Evolutionary conservation across 2,888 invertebrate species (phyloP).

Genomic region (Amphimallon solstitiale): DNA sequence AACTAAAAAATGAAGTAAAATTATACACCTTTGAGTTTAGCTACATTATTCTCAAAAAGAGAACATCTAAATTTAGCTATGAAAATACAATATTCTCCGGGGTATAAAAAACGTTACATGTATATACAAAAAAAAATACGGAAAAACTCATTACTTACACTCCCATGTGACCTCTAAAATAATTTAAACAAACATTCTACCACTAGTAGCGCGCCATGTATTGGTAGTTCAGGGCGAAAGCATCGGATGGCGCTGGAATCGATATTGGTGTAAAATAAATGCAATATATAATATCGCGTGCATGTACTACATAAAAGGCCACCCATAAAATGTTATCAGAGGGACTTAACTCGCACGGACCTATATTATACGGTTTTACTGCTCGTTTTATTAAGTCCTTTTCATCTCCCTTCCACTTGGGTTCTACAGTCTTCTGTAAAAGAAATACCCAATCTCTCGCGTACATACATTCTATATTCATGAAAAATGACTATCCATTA

Average conservation of each 20-base stretch:
- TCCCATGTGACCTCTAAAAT: neutral
- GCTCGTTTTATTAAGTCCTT: conserved; percentile 20
- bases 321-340: conserved; percentile 27
- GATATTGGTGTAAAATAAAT: conserved; percentile 21
- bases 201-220: neutral
- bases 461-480: neutral
- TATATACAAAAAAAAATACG: no score
- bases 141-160: conserved; percentile 4
- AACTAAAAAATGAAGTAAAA: no score
- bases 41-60: conserved; percentile 1
- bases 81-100: neutral
- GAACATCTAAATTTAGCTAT: conserved; percentile 3
- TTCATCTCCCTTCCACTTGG: neutral
- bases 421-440: neutral
- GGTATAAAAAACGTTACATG: no score
- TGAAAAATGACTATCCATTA: neutral
- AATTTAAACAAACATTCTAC: conserved; percentile 6
- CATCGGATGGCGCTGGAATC: conserved; percentile 17
- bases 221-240: conserved; percentile 10
- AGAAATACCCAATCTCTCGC: neutral
- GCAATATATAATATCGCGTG: conserved; percentile 32
- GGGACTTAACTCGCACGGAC: conserved; percentile 3
- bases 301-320: conserved; percentile 25
- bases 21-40: no score
- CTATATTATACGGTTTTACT: conserved; percentile 22